Evolutionary conservation across 2,888 invertebrate species (phyloP).

Genomic region (Mesochorus sp.): DNA sequence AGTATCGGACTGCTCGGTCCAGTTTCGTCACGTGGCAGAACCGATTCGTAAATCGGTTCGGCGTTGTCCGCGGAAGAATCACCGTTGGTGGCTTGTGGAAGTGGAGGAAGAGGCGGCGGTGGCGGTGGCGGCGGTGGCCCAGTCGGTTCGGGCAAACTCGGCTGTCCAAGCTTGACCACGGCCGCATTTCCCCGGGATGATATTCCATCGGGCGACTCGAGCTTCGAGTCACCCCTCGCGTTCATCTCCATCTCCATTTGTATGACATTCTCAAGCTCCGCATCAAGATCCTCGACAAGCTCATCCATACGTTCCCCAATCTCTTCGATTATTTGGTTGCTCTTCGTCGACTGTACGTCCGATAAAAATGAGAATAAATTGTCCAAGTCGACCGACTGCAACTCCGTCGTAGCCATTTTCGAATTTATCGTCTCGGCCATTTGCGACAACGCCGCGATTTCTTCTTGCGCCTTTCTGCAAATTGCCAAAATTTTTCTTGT

Average conservation of each 20-base stretch:
- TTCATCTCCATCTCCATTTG: conserved; percentile 84
- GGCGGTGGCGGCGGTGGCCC: conserved; percentile 89
- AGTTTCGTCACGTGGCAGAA: conserved; percentile 87
- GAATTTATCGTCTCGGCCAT: conserved; percentile 89
- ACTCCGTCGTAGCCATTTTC: conserved; percentile 83
- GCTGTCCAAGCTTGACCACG: conserved; percentile 82
- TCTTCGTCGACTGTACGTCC: conserved; percentile 86
- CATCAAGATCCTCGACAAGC: conserved; percentile 91
- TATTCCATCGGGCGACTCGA: conserved; percentile 67
- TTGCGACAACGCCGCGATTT: conserved; percentile 88
- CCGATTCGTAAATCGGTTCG: conserved; percentile 94
- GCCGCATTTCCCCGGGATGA: conserved; percentile 69
- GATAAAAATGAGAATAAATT: conserved; percentile 95
- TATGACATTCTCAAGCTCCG: conserved; percentile 88
- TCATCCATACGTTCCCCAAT: conserved; percentile 93
- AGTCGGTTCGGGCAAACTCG: conserved; percentile 90
- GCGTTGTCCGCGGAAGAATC: conserved; percentile 78
- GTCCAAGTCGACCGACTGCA: conserved; percentile 93
- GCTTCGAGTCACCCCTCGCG: conserved; percentile 68
- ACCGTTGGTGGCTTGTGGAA: conserved; percentile 65
- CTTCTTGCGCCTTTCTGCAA: conserved; percentile 87
- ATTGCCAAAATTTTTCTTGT: not conserved
- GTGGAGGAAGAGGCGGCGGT: conserved; percentile 83
- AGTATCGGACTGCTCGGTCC: conserved; percentile 72
- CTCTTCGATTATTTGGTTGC: conserved; percentile 89